phyloP scores from a whole-genome alignment of 2,888 invertebrate genomes.

The Charanyca ferruginea region DNA sequence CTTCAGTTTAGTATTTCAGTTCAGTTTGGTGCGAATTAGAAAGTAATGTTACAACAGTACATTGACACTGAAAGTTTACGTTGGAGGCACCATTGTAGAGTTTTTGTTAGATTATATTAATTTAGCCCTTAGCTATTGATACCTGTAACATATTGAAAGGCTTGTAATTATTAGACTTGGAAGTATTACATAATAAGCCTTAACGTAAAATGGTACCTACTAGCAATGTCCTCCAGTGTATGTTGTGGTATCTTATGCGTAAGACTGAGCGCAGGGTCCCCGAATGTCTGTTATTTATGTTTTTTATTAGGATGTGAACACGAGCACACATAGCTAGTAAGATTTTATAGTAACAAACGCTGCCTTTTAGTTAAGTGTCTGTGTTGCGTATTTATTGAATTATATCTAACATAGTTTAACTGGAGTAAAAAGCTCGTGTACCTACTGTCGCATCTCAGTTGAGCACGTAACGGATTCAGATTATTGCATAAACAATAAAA shows the following conservation, averaged over 20 bases:
- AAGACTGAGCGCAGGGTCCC: conserved; percentile 78
- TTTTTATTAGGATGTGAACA: conserved; percentile 68
- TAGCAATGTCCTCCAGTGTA: conserved; percentile 54
- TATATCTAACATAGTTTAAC: conserved; percentile 61
- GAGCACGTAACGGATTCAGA: conserved; percentile 32
- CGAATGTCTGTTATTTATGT: conserved; percentile 68
- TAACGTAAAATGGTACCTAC: conserved; percentile 50
- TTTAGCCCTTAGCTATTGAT: conserved; percentile 55
- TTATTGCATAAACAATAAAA: conserved; percentile 47
- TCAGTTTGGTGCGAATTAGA: conserved; percentile 31
- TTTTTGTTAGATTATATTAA: conserved; percentile 59
- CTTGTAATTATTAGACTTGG: conserved; percentile 39
- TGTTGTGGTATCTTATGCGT: conserved; percentile 57
- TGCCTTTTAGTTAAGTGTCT: conserved; percentile 76
- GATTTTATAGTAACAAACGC: conserved; percentile 73
- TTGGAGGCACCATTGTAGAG: conserved; percentile 53
- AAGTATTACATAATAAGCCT: conserved; percentile 51
- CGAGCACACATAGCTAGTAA: conserved; percentile 71
- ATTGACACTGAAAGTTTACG: conserved; percentile 42
- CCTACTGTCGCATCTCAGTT: conserved; percentile 45
- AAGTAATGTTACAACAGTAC: conserved; percentile 48
- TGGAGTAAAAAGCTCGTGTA: conserved; percentile 56
- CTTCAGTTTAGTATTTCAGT: conserved; percentile 42
- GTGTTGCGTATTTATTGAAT: conserved; percentile 78
- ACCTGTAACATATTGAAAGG: conserved; percentile 48